phyloP scores from a whole-genome alignment of 2,113 vertebrate species.

The Chaetops frenatus region DNA sequence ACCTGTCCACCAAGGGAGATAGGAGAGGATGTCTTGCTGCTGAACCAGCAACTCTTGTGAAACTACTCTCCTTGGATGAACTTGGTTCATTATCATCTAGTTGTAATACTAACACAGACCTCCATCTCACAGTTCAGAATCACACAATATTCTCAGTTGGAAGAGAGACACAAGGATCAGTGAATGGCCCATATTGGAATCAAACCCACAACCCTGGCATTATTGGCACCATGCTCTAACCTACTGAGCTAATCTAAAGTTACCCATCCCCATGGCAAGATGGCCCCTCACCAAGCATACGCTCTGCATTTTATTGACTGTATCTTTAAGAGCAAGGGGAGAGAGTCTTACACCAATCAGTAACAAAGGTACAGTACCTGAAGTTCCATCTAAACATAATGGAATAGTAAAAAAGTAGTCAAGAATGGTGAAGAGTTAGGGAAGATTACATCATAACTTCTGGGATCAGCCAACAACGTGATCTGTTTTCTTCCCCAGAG shows the following conservation, averaged over 20 bases:
- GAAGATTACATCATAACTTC: background rate
- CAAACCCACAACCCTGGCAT: background rate
- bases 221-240: background rate
- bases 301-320: background rate
- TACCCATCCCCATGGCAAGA: background rate
- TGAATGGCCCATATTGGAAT: background rate
- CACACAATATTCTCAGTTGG: background rate
- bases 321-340: background rate
- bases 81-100: background rate
- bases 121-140: background rate
- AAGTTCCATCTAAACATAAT: background rate
- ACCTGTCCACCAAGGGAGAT: background rate
- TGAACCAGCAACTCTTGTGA: background rate
- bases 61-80: background rate
- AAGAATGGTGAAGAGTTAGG: background rate
- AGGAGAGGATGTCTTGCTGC: background rate
- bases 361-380: background rate
- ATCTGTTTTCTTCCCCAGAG: background rate
- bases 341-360: background rate
- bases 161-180: background rate
- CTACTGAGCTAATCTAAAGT: background rate
- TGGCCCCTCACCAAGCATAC: rapidly evolving
- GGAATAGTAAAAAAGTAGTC: background rate
- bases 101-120: background rate
- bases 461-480: background rate